These are phyloP conservation scores for Timema podura DNA, from an alignment of 2,888 invertebrate species.

Conservation along the genomic window DNA sequence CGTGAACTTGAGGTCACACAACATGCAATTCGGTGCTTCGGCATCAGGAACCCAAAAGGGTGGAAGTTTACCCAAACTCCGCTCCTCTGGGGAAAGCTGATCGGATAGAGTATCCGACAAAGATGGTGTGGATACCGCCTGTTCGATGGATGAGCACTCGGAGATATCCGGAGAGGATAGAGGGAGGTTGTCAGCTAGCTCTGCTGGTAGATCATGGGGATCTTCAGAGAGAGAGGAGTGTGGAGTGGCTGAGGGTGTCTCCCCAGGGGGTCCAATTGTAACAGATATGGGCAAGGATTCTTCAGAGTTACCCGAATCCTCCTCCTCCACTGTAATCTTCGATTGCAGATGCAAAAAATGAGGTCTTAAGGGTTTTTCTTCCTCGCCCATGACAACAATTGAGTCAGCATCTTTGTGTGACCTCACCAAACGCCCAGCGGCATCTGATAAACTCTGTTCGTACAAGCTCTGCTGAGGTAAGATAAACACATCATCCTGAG, in stretches of 20 bases:
- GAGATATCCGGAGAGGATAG: slow-evolving; percentile 24
- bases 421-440: slow-evolving; percentile 21
- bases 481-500: too few species aligned
- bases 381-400: slow-evolving; percentile 28
- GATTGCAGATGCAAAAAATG: slow-evolving; percentile 42
- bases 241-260: slow-evolving; percentile 14
- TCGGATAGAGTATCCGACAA: slow-evolving; percentile 12
- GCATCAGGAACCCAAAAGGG: slow-evolving; percentile 86
- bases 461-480: too few species aligned
- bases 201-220: background rate
- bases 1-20: slow-evolving; percentile 75
- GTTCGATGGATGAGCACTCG: slow-evolving; percentile 23
- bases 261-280: slow-evolving; percentile 20
- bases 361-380: slow-evolving; percentile 37
- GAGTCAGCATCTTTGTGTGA: slow-evolving; percentile 24
- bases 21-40: slow-evolving; percentile 75
- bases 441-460: slow-evolving; percentile 9
- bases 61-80: slow-evolving; percentile 63
- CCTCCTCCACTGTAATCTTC: slow-evolving; percentile 22
- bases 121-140: slow-evolving; percentile 15
- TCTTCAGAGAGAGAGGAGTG: background rate
- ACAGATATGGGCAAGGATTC: slow-evolving; percentile 5
- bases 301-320: slow-evolving; percentile 8
- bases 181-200: slow-evolving; percentile 6
- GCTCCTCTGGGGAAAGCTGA: slow-evolving; percentile 35